phyloP scores from a whole-genome alignment of 2,113 vertebrate species.

The Syngnathus typhle region DNA sequence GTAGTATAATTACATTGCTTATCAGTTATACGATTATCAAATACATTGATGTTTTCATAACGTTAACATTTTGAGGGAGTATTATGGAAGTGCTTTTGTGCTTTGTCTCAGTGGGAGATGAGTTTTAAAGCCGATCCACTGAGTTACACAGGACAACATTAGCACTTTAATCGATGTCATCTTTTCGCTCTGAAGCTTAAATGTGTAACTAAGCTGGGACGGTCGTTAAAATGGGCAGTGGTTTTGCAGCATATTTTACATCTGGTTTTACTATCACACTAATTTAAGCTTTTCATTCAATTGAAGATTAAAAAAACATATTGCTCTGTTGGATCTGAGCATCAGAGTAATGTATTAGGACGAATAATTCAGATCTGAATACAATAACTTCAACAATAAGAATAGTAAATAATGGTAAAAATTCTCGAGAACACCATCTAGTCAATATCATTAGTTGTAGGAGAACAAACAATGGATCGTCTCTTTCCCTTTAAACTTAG shows the following conservation, averaged over 20 bases:
- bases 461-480: neutral
- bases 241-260: constrained; percentile 34
- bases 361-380: neutral
- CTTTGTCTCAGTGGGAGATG: constrained; percentile 26
- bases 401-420: neutral
- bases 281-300: constrained; percentile 26
- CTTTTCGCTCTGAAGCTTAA: constrained; percentile 44
- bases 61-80: constrained; percentile 29
- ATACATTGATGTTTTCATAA: constrained; percentile 35
- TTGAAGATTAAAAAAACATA: constrained; percentile 20
- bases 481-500: no score
- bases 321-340: neutral
- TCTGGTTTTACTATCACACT: constrained; percentile 39
- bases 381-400: neutral
- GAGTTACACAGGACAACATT: constrained; percentile 46
- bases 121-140: constrained; percentile 41
- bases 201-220: constrained; percentile 42
- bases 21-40: constrained; percentile 50
- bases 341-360: no score
- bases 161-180: constrained; percentile 43
- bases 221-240: constrained; percentile 44
- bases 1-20: constrained; percentile 53
- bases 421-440: neutral
- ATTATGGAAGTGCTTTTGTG: constrained; percentile 22
- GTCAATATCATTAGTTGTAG: neutral